phyloP scores from a whole-genome alignment of 2,888 invertebrate species.

The Drosophila yooni region DNA sequence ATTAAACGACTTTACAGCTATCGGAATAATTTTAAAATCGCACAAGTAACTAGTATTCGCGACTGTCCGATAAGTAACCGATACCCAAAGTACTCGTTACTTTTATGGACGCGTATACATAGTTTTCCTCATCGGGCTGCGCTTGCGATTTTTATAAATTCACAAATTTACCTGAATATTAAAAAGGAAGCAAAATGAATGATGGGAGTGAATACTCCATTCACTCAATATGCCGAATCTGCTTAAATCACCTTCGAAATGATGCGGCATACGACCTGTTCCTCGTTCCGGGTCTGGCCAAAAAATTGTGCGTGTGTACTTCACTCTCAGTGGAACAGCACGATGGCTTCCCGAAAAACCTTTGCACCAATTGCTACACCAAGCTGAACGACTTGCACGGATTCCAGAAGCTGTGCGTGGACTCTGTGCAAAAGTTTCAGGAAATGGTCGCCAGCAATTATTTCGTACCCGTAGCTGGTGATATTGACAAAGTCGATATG shows the following conservation, averaged over 20 bases:
- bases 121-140: conserved; percentile 47
- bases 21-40: not conserved
- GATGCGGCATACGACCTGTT: conserved; percentile 73
- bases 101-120: conserved; percentile 60
- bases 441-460: conserved; percentile 63
- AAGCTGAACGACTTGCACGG: conserved; percentile 78
- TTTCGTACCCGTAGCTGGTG: conserved; percentile 35
- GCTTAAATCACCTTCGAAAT: conserved; percentile 71
- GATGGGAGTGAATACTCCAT: conserved; percentile 58
- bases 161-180: conserved; percentile 5
- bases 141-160: conserved; percentile 20
- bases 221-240: conserved; percentile 82
- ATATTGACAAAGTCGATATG: conserved; percentile 63
- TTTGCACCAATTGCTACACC: conserved; percentile 73
- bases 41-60: conserved; percentile 34
- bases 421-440: conserved; percentile 78
- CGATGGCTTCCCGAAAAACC: conserved; percentile 81
- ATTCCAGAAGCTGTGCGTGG: conserved; percentile 79
- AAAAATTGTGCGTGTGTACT: conserved; percentile 81
- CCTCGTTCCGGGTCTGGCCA: conserved; percentile 75
- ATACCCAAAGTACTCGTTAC: conserved; percentile 37
- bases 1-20: not conserved
- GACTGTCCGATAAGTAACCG: conserved; percentile 38
- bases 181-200: conserved; percentile 49
- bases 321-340: conserved; percentile 78